Evolutionary conservation across 2,113 vertebrate genomes (phyloP).

Genomic region (Cariama cristata): DNA sequence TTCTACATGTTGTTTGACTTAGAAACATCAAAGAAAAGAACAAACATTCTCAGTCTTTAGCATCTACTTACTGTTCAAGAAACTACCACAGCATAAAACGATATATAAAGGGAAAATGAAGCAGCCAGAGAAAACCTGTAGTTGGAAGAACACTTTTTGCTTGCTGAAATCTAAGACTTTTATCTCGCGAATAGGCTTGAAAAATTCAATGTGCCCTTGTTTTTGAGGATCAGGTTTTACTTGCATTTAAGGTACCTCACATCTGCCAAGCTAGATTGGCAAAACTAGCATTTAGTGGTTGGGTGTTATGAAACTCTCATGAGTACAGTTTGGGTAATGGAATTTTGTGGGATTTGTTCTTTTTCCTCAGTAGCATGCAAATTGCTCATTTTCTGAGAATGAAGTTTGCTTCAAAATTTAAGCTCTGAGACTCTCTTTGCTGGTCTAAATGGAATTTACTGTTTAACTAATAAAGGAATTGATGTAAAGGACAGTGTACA

Average conservation of each 20-base stretch:
- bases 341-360: slow-evolving; percentile 33
- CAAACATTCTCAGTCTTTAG: background rate
- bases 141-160: background rate
- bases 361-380: slow-evolving; percentile 12
- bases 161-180: background rate
- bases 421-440: background rate
- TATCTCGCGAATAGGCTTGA: background rate
- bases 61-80: background rate
- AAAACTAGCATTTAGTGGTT: background rate
- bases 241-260: background rate
- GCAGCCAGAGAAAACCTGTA: background rate
- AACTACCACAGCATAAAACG: background rate
- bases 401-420: slow-evolving; percentile 10
- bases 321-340: background rate
- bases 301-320: background rate
- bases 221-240: background rate
- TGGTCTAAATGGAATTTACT: slow-evolving; percentile 58
- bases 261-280: background rate
- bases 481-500: slow-evolving; percentile 57
- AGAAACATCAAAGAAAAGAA: background rate
- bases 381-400: slow-evolving; percentile 16
- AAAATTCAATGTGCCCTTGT: background rate
- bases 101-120: background rate
- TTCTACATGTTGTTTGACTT: background rate
- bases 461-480: slow-evolving; percentile 69